Conservation (phyloP, 2,888 invertebrate species). For the Thereva unica region DNA sequence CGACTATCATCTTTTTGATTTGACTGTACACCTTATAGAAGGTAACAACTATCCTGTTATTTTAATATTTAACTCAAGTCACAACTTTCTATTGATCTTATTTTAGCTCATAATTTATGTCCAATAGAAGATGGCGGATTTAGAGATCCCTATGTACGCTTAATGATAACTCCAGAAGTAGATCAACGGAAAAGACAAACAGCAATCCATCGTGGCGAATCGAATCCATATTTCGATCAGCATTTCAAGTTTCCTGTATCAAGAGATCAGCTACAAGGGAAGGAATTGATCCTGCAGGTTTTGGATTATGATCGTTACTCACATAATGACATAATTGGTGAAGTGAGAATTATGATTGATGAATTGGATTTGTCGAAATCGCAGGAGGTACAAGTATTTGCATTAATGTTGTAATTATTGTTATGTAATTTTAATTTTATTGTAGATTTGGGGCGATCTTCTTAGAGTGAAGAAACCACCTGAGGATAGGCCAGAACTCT, state of each 20-base stretch:
- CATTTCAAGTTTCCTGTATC: conserved; percentile 92
- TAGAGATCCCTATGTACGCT: conserved; percentile 85
- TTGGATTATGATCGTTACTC: conserved; percentile 69
- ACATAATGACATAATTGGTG: conserved; percentile 85
- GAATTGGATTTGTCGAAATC: conserved; percentile 71
- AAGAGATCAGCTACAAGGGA: conserved; percentile 81
- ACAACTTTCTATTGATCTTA: background rate
- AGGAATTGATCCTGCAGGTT: conserved; percentile 64
- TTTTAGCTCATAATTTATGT: conserved; percentile 77
- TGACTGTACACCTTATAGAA: conserved; percentile 90
- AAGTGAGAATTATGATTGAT: conserved; percentile 76
- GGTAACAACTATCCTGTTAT: conserved; percentile 61
- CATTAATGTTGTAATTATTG: background rate
- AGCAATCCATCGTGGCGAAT: conserved; percentile 79
- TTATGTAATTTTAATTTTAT: conserved; percentile 46
- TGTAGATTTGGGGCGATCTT: conserved; percentile 84
- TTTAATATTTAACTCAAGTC: background rate
- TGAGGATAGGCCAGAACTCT: conserved; percentile 79
- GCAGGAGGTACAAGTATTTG: conserved; percentile 50
- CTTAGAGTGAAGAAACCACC: conserved; percentile 79
- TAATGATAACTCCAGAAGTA: conserved; percentile 79
- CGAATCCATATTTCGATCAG: conserved; percentile 87
- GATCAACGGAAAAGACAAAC: conserved; percentile 85
- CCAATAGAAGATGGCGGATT: conserved; percentile 85
- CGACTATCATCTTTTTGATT: conserved; percentile 86